Evolutionary conservation across 2,797 vertebrate species (phyloP).

Genomic region (Pogoniulus pusillus): DNA sequence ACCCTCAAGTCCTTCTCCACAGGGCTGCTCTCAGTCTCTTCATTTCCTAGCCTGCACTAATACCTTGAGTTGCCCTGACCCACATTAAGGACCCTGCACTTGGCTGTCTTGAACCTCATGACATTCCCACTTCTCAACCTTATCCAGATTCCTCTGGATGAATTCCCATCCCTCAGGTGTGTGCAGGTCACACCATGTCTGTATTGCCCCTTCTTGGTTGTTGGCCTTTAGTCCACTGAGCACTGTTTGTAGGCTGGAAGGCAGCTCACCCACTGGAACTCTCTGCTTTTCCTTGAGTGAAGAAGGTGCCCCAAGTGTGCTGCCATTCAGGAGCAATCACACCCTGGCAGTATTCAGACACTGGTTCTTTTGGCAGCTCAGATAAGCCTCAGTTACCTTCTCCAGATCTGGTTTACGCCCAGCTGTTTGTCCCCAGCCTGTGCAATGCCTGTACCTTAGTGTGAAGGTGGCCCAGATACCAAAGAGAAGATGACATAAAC

Average conservation of each 20-base stretch:
- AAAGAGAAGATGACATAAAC: not conserved
- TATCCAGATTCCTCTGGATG: not conserved
- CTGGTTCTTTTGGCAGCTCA: not conserved
- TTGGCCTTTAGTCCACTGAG: not conserved
- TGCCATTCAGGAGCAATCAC: not conserved
- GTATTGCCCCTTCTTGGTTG: not conserved
- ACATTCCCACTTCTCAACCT: not conserved
- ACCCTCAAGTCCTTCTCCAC: no score
- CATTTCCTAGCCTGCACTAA: no score
- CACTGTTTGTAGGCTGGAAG: not conserved
- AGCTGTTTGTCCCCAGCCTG: not conserved
- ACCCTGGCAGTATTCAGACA: not conserved
- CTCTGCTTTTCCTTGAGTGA: not conserved
- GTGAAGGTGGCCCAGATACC: not conserved
- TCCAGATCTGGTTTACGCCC: not conserved
- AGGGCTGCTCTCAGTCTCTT: no score
- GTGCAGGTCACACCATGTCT: not conserved
- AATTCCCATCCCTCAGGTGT: not conserved
- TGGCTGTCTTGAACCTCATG: not conserved
- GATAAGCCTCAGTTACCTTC: not conserved
- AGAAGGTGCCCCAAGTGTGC: not conserved
- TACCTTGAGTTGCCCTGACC: no score
- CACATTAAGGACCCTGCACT: not conserved
- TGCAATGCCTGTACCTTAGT: not conserved
- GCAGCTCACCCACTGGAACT: not conserved